These are phyloP conservation scores for Centropus unirufus DNA, from an alignment of 2,113 vertebrate species.

Conservation along the genomic window DNA sequence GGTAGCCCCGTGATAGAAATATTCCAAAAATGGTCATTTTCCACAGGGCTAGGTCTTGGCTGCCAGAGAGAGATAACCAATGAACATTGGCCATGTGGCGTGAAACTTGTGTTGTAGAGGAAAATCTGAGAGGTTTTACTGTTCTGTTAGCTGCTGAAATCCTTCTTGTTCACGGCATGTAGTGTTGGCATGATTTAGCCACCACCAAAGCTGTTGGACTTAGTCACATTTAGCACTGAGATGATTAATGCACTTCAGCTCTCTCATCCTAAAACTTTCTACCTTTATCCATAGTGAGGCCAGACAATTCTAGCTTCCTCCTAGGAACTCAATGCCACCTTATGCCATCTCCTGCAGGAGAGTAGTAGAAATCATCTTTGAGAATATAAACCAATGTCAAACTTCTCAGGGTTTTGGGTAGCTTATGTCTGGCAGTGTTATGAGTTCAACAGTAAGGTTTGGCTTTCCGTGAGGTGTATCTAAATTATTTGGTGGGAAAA, in stretches of 20 bases:
- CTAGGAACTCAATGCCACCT: not conserved
- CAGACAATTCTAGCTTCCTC: not conserved
- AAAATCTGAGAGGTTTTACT: not conserved
- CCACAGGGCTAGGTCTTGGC: accelerated
- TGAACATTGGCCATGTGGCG: not conserved
- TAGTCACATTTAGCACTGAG: accelerated
- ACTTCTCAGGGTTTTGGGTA: not conserved
- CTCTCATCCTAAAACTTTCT: not conserved
- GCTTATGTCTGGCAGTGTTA: not conserved
- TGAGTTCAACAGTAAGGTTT: not conserved
- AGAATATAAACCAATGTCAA: not conserved
- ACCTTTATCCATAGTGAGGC: not conserved
- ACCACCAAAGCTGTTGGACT: not conserved
- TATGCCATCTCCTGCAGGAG: not conserved
- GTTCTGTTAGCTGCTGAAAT: not conserved
- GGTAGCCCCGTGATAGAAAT: not conserved
- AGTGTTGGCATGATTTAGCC: not conserved
- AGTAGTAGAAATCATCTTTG: not conserved
- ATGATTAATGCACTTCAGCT: not conserved
- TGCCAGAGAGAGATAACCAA: not conserved
- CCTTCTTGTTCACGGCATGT: not conserved
- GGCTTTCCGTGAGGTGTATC: not conserved
- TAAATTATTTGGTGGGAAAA: not conserved
- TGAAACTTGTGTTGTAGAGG: not conserved
- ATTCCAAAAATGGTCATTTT: accelerated